A percentile compares a stretch with the other conserved stretches of the same genome.
These are phyloP conservation scores for Rattus norvegicus DNA, from an alignment of 2,113 vertebrate genomes.

Conservation along the genomic window DNA sequence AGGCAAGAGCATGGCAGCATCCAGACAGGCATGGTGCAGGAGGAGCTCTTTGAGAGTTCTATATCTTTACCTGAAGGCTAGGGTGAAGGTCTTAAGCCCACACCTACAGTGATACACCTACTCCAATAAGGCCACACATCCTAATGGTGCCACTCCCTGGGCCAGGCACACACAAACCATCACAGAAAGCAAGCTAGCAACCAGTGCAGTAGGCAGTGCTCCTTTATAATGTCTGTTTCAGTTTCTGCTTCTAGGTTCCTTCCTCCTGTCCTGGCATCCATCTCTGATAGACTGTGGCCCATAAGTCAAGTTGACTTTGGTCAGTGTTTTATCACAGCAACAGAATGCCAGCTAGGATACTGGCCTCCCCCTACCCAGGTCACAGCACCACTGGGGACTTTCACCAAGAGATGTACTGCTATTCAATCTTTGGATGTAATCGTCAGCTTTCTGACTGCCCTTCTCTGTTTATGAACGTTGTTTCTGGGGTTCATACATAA, in stretches of 20 bases:
- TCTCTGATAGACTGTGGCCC: neutral
- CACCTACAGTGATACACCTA: too few relatives aligned
- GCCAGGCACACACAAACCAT: too few relatives aligned
- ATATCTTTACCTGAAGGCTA: too few relatives aligned
- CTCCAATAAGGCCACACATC: too few relatives aligned
- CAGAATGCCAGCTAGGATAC: too few relatives aligned
- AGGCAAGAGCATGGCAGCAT: too few relatives aligned
- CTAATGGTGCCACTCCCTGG: too few relatives aligned
- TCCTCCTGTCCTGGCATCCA: neutral
- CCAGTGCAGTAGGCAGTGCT: neutral
- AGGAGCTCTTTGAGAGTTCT: too few relatives aligned
- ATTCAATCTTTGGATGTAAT: neutral
- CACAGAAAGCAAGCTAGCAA: neutral
- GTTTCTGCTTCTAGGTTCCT: neutral
- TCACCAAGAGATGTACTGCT: neutral
- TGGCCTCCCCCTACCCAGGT: fast-evolving
- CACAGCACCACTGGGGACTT: neutral
- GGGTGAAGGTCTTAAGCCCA: too few relatives aligned
- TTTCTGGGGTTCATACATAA: neutral
- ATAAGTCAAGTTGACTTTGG: neutral
- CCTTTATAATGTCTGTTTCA: neutral
- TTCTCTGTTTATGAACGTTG: neutral
- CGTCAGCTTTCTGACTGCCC: neutral
- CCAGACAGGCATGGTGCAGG: too few relatives aligned
- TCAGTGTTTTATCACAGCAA: neutral